A percentile compares a stretch with the other conserved stretches of the same genome.
Conservation (phyloP, 1,140 invertebrate species). For the Drosophila nebulosa region DNA sequence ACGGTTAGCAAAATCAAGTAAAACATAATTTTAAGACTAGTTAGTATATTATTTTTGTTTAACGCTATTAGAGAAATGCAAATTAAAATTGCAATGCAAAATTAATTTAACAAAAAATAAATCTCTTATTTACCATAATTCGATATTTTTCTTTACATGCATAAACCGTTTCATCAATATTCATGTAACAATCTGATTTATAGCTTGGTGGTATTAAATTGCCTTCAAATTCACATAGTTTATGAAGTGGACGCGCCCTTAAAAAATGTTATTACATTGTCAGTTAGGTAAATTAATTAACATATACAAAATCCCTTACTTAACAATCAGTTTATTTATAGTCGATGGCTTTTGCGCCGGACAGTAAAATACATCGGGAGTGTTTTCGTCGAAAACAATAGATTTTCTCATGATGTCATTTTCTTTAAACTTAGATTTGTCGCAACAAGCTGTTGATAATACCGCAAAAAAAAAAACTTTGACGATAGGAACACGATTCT, state of each 20-base stretch:
- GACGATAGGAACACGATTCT: not conserved
- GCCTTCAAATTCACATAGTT: constrained; percentile 89
- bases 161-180: constrained; percentile 90
- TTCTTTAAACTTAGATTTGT: constrained; percentile 74
- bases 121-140: constrained; percentile 90
- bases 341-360: constrained; percentile 89
- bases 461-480: constrained; percentile 9
- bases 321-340: constrained; percentile 86
- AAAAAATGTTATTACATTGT: not conserved
- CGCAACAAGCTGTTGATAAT: constrained; percentile 26
- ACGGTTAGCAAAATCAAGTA: too few relatives aligned
- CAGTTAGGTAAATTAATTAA: too few relatives aligned
- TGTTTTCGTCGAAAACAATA: constrained; percentile 91
- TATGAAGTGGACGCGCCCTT: constrained; percentile 86
- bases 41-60: too few relatives aligned
- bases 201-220: constrained; percentile 87
- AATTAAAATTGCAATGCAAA: too few relatives aligned
- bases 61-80: too few relatives aligned
- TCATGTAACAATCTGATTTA: constrained; percentile 91
- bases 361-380: constrained; percentile 92
- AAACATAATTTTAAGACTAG: too few relatives aligned
- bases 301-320: constrained; percentile 61
- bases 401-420: constrained; percentile 90
- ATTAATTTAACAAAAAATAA: too few relatives aligned
- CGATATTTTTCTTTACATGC: constrained; percentile 92